Evolutionary conservation across 2,113 vertebrate genomes (phyloP), one percentile per base, ranked within the genome.

Genomic region (Mormyrus iriodes): DNA sequence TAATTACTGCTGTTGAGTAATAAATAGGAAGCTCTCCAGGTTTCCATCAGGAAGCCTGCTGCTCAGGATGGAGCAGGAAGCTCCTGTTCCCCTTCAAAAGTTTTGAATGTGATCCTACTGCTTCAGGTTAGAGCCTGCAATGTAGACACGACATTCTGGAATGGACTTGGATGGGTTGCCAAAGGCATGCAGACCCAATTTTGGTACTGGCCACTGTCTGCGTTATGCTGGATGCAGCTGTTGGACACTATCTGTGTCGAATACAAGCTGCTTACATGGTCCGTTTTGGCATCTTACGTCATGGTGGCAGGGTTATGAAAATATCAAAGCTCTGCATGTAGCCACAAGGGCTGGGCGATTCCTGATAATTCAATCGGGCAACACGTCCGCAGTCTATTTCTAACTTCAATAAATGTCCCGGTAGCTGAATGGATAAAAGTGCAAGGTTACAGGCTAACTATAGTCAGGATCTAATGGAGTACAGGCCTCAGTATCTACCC

Each of bases 271-370:
- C n/a, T 39, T 46, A 89, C 90, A 89, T 89, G 89, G 92, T 94
- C 91, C 58, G 91, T 94, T 95, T 94, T 94, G 95, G 95, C 91
- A 88, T 85, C 91, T 96, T 95, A 95, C 94, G 92, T 95, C 95
- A 95, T 88, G 90, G 90, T 91, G 91, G 91, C 91, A 86, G 91
- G 95, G 95, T 95, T 95, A 95, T 95, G 94, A 95, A 96, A 96
- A 96, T 96, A 95, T 95, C 94, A 95, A 90, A 91, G 91, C 90
- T 91, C 90, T 93, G 90, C 52, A 85, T 91, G 90, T 88, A 90
- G 35, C 86, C 88, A 88, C 90, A 88, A 90, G 92, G 90, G 91
- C 91, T 89, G 89, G 90, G 89, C 88, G 90, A 65, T 91, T 89
- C 73, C 90, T 90, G 5, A 3, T 49, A 52, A 93, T 91, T 93